A percentile compares a stretch with the other conserved stretches of the same genome.
Evolutionary conservation across 2,888 invertebrate genomes (phyloP).

Genomic region (Pandemis heparana): DNA sequence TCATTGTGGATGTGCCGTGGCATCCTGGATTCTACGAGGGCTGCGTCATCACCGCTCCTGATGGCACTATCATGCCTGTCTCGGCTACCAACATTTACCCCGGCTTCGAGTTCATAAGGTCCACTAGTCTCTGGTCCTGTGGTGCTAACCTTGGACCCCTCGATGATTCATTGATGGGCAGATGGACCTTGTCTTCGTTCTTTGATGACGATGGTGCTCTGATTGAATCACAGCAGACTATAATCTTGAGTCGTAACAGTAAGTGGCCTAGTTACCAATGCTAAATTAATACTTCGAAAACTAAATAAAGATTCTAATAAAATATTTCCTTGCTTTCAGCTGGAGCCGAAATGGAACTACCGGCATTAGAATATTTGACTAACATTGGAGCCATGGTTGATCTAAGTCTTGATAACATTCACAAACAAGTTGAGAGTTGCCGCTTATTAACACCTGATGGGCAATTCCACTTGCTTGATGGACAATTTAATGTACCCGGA

Average conservation of each 20-base stretch:
- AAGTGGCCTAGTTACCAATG: slow-evolving; percentile 11
- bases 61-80: slow-evolving; percentile 38
- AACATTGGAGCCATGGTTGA: slow-evolving; percentile 36
- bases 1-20: slow-evolving; percentile 16
- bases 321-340: slow-evolving; percentile 5
- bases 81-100: slow-evolving; percentile 27
- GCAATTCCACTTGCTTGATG: slow-evolving; percentile 8
- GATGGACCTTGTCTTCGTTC: slow-evolving; percentile 27
- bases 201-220: slow-evolving; percentile 31
- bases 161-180: slow-evolving; percentile 35
- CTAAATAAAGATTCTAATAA: too few species aligned
- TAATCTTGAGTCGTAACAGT: slow-evolving; percentile 31
- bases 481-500: slow-evolving; percentile 31
- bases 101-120: slow-evolving; percentile 22
- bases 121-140: slow-evolving; percentile 30
- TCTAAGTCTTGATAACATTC: slow-evolving; percentile 29
- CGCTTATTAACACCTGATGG: slow-evolving; percentile 29
- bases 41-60: slow-evolving; percentile 39
- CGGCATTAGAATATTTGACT: slow-evolving; percentile 32
- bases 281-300: not conserved
- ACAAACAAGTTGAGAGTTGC: slow-evolving; percentile 26
- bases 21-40: slow-evolving; percentile 18
- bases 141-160: slow-evolving; percentile 34
- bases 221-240: slow-evolving; percentile 31
- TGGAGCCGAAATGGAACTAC: slow-evolving; percentile 35